phyloP scores from a whole-genome alignment of 2,888 invertebrate species.

The Drosophila setosimentum region DNA sequence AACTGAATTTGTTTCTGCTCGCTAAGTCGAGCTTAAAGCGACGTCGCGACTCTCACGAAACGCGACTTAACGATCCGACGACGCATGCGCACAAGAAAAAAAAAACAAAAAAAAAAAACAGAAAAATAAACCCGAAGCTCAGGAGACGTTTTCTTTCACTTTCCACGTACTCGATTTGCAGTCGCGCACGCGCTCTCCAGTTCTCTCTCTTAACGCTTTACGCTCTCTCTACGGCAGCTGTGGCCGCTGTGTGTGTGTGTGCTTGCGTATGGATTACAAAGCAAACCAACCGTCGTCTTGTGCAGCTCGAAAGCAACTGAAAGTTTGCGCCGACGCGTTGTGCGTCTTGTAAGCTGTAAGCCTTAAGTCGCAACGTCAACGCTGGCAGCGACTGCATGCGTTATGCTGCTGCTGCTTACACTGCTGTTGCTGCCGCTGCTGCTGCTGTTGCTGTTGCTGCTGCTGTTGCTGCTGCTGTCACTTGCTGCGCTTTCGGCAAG shows the following conservation, averaged over 20 bases:
- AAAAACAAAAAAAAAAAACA: not conserved
- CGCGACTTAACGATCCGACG: slow-evolving; percentile 16
- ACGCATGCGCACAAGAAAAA: slow-evolving; percentile 24
- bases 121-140: slow-evolving; percentile 11
- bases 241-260: slow-evolving; percentile 11
- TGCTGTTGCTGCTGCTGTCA: slow-evolving; percentile 23
- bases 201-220: slow-evolving; percentile 4
- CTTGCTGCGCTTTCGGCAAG: slow-evolving; percentile 75
- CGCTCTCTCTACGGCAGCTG: slow-evolving; percentile 19
- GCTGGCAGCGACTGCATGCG: slow-evolving; percentile 42
- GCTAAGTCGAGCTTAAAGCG: slow-evolving; percentile 51
- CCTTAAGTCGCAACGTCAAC: slow-evolving; percentile 19
- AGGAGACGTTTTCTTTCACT: slow-evolving; percentile 66
- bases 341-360: slow-evolving; percentile 73
- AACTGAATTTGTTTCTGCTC: slow-evolving; percentile 53
- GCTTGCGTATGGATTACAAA: slow-evolving; percentile 1
- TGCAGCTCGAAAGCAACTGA: slow-evolving; percentile 78
- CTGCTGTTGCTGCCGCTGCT: slow-evolving; percentile 19
- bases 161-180: slow-evolving; percentile 49
- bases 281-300: slow-evolving; percentile 66
- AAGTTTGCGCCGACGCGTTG: slow-evolving; percentile 62
- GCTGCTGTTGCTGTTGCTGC: slow-evolving; percentile 14
- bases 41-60: slow-evolving; percentile 32
- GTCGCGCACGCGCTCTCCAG: slow-evolving; percentile 16
- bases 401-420: slow-evolving; percentile 12